Evolutionary conservation across 2,797 vertebrate genomes (phyloP).

Genomic region (Sphenopsis melanotis): DNA sequence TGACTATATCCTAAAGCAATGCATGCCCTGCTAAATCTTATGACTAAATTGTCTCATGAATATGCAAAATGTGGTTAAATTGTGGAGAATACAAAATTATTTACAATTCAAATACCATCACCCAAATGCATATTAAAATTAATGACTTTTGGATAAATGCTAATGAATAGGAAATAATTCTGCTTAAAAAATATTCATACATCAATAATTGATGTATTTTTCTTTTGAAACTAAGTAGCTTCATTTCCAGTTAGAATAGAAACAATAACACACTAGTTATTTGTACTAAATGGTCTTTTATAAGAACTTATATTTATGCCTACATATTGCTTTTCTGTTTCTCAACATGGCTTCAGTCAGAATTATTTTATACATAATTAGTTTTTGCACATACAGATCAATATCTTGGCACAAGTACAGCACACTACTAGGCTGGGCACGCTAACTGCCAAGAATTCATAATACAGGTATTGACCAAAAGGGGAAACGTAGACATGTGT

Average conservation of each 20-base stretch:
- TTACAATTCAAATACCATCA: constrained; percentile 69
- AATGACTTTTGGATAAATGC: constrained; percentile 56
- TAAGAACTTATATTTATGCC: constrained; percentile 21
- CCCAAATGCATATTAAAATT: constrained; percentile 65
- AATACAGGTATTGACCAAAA: neutral
- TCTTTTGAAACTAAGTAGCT: constrained; percentile 53
- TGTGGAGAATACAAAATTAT: constrained; percentile 29
- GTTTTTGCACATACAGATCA: neutral
- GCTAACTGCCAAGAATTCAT: neutral
- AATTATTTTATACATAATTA: neutral
- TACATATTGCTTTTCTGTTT: neutral
- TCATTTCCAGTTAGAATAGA: constrained; percentile 25
- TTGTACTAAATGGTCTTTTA: constrained; percentile 47
- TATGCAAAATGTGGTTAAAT: constrained; percentile 53
- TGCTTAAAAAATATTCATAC: constrained; percentile 43
- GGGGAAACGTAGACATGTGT: neutral
- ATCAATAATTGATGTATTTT: constrained; percentile 60
- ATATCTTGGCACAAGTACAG: neutral
- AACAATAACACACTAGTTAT: constrained; percentile 6
- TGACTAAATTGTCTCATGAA: constrained; percentile 57
- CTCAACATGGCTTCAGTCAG: neutral
- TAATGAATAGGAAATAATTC: constrained; percentile 66
- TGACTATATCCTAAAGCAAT: neutral
- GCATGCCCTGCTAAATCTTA: constrained; percentile 3
- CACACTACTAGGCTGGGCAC: fast-evolving